phyloP scores from a whole-genome alignment of 2,888 invertebrate genomes.

The Agriopis marginaria region DNA sequence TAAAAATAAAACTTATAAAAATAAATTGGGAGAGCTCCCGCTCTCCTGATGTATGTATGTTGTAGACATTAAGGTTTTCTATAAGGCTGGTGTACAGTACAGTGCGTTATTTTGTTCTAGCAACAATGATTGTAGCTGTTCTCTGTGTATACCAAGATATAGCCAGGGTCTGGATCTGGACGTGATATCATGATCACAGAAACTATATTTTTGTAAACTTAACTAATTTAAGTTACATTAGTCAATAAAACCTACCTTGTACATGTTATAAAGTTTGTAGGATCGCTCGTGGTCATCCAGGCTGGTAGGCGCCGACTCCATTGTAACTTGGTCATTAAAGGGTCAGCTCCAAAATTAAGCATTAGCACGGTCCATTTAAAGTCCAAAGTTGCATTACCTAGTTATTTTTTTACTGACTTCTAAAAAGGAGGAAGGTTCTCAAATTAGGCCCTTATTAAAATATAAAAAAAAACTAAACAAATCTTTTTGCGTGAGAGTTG shows the following conservation, averaged over 20 bases:
- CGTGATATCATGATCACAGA: background rate
- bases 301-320: slow-evolving; percentile 72
- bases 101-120: no score
- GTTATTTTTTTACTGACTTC: background rate
- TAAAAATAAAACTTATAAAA: no score
- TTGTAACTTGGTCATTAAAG: slow-evolving; percentile 66
- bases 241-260: slow-evolving; percentile 69
- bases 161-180: background rate
- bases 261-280: slow-evolving; percentile 79
- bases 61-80: no score
- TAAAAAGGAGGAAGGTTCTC: no score
- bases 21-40: no score
- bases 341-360: slow-evolving; percentile 49
- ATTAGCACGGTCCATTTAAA: slow-evolving; percentile 66
- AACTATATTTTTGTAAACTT: background rate
- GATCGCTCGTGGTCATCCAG: slow-evolving; percentile 73
- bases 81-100: no score
- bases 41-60: no score
- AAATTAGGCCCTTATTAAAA: no score
- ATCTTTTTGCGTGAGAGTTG: background rate
- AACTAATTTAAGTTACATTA: background rate
- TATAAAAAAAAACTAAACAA: background rate
- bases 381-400: background rate
- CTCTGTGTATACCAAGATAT: background rate
- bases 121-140: background rate